Evolutionary conservation across 2,797 vertebrate species (phyloP), one percentile per base, ranked within the genome.

Genomic region (Ctenosaura bakeri): DNA sequence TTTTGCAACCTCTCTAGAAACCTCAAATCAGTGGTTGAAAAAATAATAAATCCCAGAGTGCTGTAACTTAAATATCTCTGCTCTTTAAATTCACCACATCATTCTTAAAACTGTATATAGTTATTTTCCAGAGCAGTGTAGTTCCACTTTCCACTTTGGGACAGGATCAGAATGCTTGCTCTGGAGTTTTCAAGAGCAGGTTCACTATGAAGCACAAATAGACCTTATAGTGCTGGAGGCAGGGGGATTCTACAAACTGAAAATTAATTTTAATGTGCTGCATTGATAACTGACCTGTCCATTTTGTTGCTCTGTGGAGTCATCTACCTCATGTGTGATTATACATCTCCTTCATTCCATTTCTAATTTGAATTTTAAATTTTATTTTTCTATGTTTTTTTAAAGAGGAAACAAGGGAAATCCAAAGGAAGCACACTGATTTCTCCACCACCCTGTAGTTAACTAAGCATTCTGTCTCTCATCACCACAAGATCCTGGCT

Each of bases 381-480:
- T 5, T 62, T 62, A 7, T 46, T 82, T 29, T 32, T 29, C 52
- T 66, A 6, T 32, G 16, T 62, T 20, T 35, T 82, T 83, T 66
- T 29, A 50, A 87, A 35, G 10, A 29, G 62, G 24, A 71, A 84
- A 32, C 13, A 38, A 20, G 22, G 83, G 26, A 56, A 62, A 87
- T 5, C n/a, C 69, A 52, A 69, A 52, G 46, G 59, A 89, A 64
- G 42, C 9, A 59, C n/a, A 83, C 4, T 12, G 32, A 83, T 52
- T 26, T n/a, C 24, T 13, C 64, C 52, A 56, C 76, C 59, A 62
- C 7, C 13, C 59, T 86, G 62, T 77, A 9, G 69, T 24, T 87
- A 90, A 69, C 83, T 42, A 16, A 59, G 52, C 42, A 78, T 94
- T 92, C 94, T 91, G 69, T 89, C 94, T 93, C 83, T 91, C 93